Evolutionary conservation across 2,888 invertebrate species (phyloP).

Genomic region (Ophioninae sp.): DNA sequence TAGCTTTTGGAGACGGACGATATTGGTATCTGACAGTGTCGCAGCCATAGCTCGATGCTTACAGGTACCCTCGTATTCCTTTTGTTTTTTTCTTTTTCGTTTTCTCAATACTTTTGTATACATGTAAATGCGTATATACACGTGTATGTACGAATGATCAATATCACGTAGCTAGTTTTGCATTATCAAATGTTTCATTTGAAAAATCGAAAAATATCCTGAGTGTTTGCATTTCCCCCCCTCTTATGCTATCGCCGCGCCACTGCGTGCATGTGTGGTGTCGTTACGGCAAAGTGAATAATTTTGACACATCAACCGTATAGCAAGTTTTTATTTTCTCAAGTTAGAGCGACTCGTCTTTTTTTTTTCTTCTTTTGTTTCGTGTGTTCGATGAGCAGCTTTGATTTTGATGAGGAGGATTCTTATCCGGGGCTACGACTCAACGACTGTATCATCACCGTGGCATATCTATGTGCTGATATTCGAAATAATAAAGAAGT

Average conservation of each 20-base stretch:
- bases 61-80: constrained; percentile 76
- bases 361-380: constrained; percentile 35
- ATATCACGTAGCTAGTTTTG: constrained; percentile 23
- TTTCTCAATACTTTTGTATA: constrained; percentile 43
- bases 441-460: constrained; percentile 7
- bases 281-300: constrained; percentile 45
- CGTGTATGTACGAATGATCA: constrained; percentile 19
- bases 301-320: constrained; percentile 12
- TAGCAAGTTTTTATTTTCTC: neutral
- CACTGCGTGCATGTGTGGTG: constrained; percentile 76
- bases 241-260: constrained; percentile 77
- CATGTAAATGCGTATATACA: constrained; percentile 9
- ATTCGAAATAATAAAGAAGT: neutral
- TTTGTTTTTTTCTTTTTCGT: constrained; percentile 41
- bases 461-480: constrained; percentile 36
- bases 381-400: neutral
- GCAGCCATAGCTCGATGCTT: constrained; percentile 79
- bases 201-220: constrained; percentile 28
- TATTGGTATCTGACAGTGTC: constrained; percentile 74
- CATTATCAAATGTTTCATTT: constrained; percentile 25
- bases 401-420: neutral
- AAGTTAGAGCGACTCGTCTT: neutral
- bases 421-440: neutral
- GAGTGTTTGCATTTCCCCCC: constrained; percentile 49
- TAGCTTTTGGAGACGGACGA: constrained; percentile 65